Percentiles rank a stretch among this genome's conserved stretches.
phyloP scores from a whole-genome alignment of 2,797 vertebrate genomes.

The Nannoperca australis region DNA sequence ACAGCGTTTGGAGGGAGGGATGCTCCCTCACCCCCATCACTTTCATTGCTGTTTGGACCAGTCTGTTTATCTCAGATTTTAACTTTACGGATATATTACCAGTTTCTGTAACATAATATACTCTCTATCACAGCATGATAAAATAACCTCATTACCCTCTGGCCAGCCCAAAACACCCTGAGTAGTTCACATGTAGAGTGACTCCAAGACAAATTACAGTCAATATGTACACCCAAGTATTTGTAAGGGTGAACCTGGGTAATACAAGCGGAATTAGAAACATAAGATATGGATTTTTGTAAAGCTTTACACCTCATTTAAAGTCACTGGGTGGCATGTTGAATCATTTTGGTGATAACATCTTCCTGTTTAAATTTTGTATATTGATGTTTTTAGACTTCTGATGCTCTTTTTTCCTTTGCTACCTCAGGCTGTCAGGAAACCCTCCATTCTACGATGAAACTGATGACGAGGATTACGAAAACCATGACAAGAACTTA shows the following conservation, averaged over 20 bases:
- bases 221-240: too few relatives aligned
- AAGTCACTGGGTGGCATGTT: neutral
- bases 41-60: neutral
- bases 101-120: neutral
- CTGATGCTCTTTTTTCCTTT: neutral
- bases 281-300: neutral
- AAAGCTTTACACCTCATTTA: neutral
- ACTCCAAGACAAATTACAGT: too few relatives aligned
- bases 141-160: neutral
- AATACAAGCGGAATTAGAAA: too few relatives aligned
- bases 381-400: neutral
- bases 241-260: too few relatives aligned
- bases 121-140: neutral
- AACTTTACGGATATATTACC: neutral
- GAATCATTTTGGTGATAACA: neutral
- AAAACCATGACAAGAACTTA: constrained; percentile 98
- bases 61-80: neutral
- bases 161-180: neutral
- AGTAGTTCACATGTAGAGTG: neutral
- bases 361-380: neutral
- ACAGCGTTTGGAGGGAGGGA: too few relatives aligned
- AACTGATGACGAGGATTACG: constrained; percentile 95
- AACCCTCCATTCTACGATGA: constrained; percentile 99
- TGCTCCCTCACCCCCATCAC: neutral
- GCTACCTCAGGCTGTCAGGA: constrained; percentile 89